Percentiles rank a stretch among this genome's conserved stretches.
These are phyloP conservation scores for Sebastes hubbsi DNA, from an alignment of 2,797 vertebrate species.

Conservation along the genomic window DNA sequence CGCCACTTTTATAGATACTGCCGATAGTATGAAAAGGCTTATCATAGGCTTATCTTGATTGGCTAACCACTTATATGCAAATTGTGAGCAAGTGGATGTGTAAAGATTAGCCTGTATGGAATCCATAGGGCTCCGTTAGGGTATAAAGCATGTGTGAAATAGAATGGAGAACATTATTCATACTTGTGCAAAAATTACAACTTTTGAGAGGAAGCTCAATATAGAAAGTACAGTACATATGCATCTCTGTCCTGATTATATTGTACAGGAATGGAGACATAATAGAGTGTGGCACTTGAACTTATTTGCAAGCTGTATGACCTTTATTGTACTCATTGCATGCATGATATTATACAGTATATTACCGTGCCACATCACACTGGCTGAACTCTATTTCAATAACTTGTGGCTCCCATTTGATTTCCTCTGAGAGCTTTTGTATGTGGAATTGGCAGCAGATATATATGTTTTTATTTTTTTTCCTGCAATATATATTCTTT, in stretches of 20 bases:
- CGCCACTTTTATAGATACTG: neutral
- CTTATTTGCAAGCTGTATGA: neutral
- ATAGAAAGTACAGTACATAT: neutral
- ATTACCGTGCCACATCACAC: conserved; percentile 1
- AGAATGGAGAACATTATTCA: neutral
- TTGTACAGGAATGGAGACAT: neutral
- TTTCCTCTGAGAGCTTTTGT: conserved; percentile 36
- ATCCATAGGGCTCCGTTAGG: neutral
- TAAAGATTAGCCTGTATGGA: neutral
- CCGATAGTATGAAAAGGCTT: neutral
- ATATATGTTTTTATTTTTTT: neutral
- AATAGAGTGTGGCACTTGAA: neutral
- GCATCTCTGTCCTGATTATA: neutral
- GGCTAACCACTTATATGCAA: neutral
- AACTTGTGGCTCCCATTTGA: conserved; percentile 18
- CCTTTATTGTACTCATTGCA: neutral
- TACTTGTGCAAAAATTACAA: neutral
- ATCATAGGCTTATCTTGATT: conserved; percentile 10
- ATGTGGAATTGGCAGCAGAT: neutral
- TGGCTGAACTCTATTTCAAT: conserved; percentile 19
- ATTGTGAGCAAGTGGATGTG: neutral
- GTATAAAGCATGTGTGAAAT: neutral
- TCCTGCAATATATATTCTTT: neutral
- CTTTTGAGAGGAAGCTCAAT: neutral
- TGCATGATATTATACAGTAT: neutral